phyloP scores from a whole-genome alignment of 2,113 vertebrate species.

The Macquaria australasica region DNA sequence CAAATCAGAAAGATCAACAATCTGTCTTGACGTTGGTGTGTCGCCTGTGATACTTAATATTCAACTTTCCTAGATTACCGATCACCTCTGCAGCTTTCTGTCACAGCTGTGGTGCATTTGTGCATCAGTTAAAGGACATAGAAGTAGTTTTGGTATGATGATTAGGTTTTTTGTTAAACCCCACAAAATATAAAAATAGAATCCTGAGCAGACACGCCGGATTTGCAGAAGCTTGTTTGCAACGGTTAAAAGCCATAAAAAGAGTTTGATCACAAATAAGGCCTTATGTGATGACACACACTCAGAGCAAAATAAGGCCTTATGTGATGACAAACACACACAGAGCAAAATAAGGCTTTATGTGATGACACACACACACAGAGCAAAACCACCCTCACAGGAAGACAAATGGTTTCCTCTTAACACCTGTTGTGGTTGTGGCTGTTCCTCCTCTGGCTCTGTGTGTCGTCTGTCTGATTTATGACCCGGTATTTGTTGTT shows the following conservation, averaged over 20 bases:
- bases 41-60: constrained; percentile 3
- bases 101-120: background rate
- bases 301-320: constrained; percentile 9
- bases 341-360: constrained; percentile 9
- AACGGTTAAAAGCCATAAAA: constrained; percentile 16
- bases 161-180: background rate
- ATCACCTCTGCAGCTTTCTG: constrained; percentile 18
- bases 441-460: constrained; percentile 70
- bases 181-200: background rate
- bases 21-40: constrained; percentile 35
- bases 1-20: constrained; percentile 46
- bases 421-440: constrained; percentile 79
- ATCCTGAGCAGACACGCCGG: background rate
- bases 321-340: too few species aligned
- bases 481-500: constrained; percentile 75
- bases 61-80: constrained; percentile 17
- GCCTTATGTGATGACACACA: constrained; percentile 30
- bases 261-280: constrained; percentile 25
- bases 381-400: constrained; percentile 51
- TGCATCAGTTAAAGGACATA: background rate
- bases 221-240: constrained; percentile 31
- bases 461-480: constrained; percentile 73
- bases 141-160: background rate
- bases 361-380: constrained; percentile 22
- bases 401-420: constrained; percentile 79